Evolutionary conservation across 2,797 vertebrate genomes (phyloP).

Genomic region (Eulemur coronatus): DNA sequence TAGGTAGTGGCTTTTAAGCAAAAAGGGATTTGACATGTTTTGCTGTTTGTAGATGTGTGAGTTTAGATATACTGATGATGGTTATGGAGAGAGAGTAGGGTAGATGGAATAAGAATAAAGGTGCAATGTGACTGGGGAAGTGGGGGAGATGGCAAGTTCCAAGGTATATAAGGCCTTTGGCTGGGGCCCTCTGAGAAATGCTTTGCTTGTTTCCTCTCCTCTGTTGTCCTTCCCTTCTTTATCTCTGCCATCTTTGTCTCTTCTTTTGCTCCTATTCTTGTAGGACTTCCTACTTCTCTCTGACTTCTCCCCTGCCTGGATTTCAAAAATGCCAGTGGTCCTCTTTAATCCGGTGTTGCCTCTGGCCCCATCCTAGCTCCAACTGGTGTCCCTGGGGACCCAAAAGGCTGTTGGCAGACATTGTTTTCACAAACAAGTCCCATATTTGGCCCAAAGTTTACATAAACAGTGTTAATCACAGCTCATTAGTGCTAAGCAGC

Average conservation of each 20-base stretch:
- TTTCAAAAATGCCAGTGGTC: background rate
- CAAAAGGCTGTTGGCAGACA: background rate
- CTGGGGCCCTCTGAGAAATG: background rate
- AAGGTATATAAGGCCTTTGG: background rate
- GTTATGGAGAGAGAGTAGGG: background rate
- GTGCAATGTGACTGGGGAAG: background rate
- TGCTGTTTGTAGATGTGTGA: slow-evolving; percentile 16
- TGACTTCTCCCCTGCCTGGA: background rate
- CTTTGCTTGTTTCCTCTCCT: background rate
- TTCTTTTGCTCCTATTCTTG: background rate
- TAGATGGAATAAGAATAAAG: slow-evolving; percentile 1
- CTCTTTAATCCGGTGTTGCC: background rate
- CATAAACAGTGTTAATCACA: background rate
- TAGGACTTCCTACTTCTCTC: background rate
- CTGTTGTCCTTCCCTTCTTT: background rate
- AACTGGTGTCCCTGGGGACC: background rate
- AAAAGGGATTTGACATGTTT: background rate
- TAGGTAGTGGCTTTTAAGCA: slow-evolving; percentile 10
- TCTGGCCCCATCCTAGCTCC: background rate
- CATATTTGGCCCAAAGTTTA: background rate
- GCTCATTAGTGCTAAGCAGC: background rate
- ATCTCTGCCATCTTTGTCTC: background rate
- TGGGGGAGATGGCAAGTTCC: background rate
- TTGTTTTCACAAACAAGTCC: slow-evolving; percentile 37
- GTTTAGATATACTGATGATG: background rate